Conservation (phyloP, 2,797 vertebrate genomes). For the Lates japonicus region DNA sequence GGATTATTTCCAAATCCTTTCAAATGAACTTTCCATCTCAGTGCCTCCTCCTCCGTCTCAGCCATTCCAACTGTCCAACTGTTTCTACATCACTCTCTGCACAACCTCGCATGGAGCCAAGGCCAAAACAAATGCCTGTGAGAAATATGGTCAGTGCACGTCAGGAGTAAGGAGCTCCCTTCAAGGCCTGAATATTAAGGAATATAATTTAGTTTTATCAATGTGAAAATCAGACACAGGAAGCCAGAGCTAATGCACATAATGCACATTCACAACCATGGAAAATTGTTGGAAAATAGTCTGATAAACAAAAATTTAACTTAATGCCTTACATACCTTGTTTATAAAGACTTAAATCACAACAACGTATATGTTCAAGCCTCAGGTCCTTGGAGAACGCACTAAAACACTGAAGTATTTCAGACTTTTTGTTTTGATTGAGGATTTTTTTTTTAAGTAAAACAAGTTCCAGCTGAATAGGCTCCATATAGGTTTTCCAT, state of each 20-base stretch:
- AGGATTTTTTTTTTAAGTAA: slow-evolving; percentile 82
- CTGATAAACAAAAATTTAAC: neutral
- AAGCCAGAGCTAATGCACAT: neutral
- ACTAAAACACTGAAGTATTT: slow-evolving; percentile 85
- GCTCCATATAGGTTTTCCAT: slow-evolving; percentile 92
- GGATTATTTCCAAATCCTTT: slow-evolving; percentile 88
- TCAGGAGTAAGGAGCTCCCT: slow-evolving; percentile 8
- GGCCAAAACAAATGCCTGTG: slow-evolving; percentile 76
- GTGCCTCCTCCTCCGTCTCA: slow-evolving; percentile 82
- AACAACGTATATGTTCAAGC: neutral
- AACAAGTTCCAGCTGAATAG: slow-evolving; percentile 89
- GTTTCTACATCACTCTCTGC: slow-evolving; percentile 87
- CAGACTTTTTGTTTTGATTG: slow-evolving; percentile 87
- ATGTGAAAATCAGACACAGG: neutral
- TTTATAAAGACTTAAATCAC: neutral
- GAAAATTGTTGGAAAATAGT: neutral
- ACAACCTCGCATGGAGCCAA: slow-evolving; percentile 61
- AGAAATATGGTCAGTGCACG: slow-evolving; percentile 67
- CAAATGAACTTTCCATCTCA: slow-evolving; percentile 87
- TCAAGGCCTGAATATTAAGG: neutral
- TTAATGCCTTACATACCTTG: neutral
- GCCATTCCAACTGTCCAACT: slow-evolving; percentile 87
- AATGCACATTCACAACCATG: neutral
- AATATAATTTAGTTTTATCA: neutral
- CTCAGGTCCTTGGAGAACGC: neutral